These are phyloP conservation scores for Calliopum simillimum DNA, from an alignment of 2,888 invertebrate genomes.

Conservation along the genomic window DNA sequence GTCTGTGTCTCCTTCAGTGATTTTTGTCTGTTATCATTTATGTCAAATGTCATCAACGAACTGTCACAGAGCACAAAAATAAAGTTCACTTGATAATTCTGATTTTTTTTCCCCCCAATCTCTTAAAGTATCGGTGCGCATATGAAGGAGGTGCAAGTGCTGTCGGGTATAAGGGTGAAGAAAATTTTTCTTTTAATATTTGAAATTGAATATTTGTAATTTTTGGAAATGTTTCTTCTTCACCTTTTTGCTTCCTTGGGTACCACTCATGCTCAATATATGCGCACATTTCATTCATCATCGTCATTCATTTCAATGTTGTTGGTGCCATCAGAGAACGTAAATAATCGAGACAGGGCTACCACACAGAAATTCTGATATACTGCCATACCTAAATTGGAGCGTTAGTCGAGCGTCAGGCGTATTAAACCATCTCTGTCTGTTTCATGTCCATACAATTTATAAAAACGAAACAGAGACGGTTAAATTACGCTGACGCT, in stretches of 20 bases:
- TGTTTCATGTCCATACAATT: no score
- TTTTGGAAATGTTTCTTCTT: background rate
- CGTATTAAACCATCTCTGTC: no score
- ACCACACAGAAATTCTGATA: no score
- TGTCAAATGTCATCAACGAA: slow-evolving; percentile 29
- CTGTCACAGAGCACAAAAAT: slow-evolving; percentile 14
- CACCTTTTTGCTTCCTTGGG: background rate
- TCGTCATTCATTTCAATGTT: background rate
- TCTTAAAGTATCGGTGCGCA: no score
- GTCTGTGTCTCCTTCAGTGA: background rate
- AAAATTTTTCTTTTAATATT: no score
- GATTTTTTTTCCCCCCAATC: background rate
- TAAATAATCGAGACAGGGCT: no score
- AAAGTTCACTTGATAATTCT: slow-evolving; percentile 1
- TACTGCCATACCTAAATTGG: no score
- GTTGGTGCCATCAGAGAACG: no score
- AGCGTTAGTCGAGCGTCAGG: no score
- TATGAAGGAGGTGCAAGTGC: background rate
- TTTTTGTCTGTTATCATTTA: slow-evolving; percentile 28
- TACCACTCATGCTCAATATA: background rate
- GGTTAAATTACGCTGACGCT: no score
- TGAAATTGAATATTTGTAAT: no score
- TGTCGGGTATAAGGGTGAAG: background rate
- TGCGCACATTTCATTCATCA: background rate
- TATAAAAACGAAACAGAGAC: no score